Conservation (phyloP, 2,888 invertebrate genomes). For the Caenorhabditis sp. region DNA sequence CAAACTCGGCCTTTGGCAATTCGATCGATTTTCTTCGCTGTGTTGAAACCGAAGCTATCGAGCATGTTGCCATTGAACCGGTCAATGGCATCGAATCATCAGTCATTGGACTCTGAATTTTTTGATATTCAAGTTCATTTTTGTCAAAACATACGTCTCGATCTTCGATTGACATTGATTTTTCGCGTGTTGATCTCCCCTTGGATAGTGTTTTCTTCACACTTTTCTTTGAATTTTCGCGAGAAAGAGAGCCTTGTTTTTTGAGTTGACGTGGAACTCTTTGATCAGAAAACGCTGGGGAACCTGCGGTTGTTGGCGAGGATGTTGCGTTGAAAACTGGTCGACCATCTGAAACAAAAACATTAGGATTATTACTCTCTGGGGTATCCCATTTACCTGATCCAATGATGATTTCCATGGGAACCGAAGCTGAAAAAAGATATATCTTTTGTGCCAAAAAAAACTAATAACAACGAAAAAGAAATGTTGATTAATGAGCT, state of each 20-base stretch:
- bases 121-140: no score
- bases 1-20: neutral
- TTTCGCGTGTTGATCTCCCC: neutral
- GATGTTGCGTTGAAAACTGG: constrained; percentile 7
- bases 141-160: neutral
- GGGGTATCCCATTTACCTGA: neutral
- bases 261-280: neutral
- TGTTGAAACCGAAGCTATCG: neutral
- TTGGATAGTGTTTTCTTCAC: neutral
- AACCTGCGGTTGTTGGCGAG: neutral
- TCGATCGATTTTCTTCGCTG: constrained; percentile 1
- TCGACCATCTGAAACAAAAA: constrained; percentile 1
- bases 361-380: neutral
- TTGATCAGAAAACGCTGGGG: neutral
- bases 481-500: neutral
- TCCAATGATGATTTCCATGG: constrained; percentile 13
- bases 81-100: neutral
- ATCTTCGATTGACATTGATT: neutral
- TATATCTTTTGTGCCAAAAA: no score
- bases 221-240: neutral
- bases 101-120: neutral
- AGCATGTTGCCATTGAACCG: neutral
- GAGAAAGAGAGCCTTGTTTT: neutral
- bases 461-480: neutral
- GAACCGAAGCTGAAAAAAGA: constrained; percentile 12